Evolutionary conservation across 2,888 invertebrate genomes (phyloP), one percentile per base, ranked within the genome.

Genomic region (Hylaea fasciaria): DNA sequence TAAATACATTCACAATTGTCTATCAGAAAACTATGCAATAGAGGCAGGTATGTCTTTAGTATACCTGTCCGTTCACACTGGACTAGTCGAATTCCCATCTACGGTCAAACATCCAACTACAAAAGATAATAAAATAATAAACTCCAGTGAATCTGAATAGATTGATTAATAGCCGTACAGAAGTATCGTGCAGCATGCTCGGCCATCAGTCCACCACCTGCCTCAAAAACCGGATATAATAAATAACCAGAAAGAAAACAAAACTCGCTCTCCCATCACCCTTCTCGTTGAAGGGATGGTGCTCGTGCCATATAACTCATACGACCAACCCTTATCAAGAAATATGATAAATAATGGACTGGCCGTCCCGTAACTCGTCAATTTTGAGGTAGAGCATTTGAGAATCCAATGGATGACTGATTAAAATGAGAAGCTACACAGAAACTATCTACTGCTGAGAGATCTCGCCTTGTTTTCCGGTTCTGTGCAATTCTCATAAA

Each of bases 241-340:
- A 89, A 89, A 89, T 89, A 84, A 86, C 77, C 76, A 78, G 79
- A 82, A 85, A 85, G 79, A 82, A 85, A 85, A 85, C 85, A 82
- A 81, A 80, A 81, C 82, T 74, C 76, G 78, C 75, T 77, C 71
- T 81, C 84, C 86, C 85, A 86, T 81, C 83, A 61, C 55, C 57
- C 57, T 44, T 47, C 52, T 58, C 74, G 69, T 56, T 66, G 73
- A 69, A 70, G 69, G 75, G 76, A 76, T 76, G 74, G 74, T 81
- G 76, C 86, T 83, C 83, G 84, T 86, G 87, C 84, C 72, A 69
- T 70, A 70, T 71, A 55, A 53, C 35, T 32, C 7, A 22, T 14
- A 32, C n/a, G 39, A 39, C 9, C 22, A 39, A 51, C 41, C 41
- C 41, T 40, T 29, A 32, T 32, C 29, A 14, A 40, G 17, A 48